Base-by-base conservation (phyloP, 1,140 invertebrate species). In the Penaeus vannamei region DNA sequence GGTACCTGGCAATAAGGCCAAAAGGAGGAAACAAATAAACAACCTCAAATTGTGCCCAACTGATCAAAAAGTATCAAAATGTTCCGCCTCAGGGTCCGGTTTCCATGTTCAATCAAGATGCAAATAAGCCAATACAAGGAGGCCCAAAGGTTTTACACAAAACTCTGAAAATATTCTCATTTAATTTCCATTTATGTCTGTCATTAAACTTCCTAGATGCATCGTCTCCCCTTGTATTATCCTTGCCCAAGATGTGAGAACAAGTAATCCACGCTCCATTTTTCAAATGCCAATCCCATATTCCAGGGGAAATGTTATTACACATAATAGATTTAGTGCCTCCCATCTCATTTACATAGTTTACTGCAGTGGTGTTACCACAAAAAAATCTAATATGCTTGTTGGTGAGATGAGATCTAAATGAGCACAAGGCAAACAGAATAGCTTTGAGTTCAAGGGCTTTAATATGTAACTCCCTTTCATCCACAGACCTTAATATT, bases 331-430 rank as follows among this genome's bases (percentile, higher is more conserved):
- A n/a, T n/a, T n/a, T n/a, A n/a, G n/a, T n/a, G 19, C 81, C 81
- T 20, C 81, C 81, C 23, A 83, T 83, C 59, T 83, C 53, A 60
- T n/a, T n/a, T n/a, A n/a, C n/a, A n/a, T n/a, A n/a, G n/a, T n/a
- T n/a, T n/a, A n/a, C n/a, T n/a, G n/a, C 53, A 53, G 81, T 83
- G n/a, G 81, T 83, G 42, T 83, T 83, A 53, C 59, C 81, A 23
- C 29, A 83, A 53, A 22, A 53, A 22, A 83, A 12, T 53, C 46
- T 23, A 53, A 83, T 60, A 53, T 83, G 23, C 29, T 26, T 79
- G 17, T 29, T 53, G 32, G 32, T 83, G 12, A 83, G 23, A 19
- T 19, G 17, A 19, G 62, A n/a, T 64, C 17, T 64, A 64, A 64
- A 64, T n/a, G n/a, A 17, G 17, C n/a, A n/a, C 17, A 64, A 64